These are phyloP conservation scores for Eptesicus fuscus DNA, from an alignment of 2,113 vertebrate genomes.

Conservation along the genomic window DNA sequence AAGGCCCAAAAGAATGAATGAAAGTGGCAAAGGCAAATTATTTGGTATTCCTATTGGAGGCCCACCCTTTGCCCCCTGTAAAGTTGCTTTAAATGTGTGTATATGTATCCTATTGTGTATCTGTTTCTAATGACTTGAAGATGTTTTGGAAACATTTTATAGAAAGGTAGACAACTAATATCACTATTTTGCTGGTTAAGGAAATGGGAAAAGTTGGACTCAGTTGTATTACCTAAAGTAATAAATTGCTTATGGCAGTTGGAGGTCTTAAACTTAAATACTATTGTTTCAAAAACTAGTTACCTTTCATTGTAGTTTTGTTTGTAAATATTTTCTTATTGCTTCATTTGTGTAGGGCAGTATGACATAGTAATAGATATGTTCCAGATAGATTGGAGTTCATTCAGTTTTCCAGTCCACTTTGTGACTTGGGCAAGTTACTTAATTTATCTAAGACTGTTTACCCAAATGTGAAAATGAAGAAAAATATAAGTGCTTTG, in stretches of 20 bases:
- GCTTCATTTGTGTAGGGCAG: not conserved
- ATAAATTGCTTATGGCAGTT: not conserved
- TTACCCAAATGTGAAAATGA: conserved; percentile 28
- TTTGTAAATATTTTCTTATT: conserved; percentile 25
- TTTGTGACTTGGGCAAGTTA: not conserved
- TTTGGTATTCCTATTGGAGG: not conserved
- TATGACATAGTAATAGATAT: not conserved
- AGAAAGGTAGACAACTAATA: not conserved
- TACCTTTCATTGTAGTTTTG: not conserved
- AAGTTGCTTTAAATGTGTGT: not conserved
- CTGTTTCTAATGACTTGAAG: not conserved
- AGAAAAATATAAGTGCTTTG: not conserved
- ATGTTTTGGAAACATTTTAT: conserved; percentile 13
- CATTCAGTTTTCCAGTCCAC: not conserved
- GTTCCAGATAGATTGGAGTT: conserved; percentile 17
- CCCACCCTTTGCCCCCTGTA: not conserved
- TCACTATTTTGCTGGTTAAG: not conserved
- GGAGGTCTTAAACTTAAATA: not conserved
- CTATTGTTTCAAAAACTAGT: not conserved
- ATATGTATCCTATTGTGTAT: not conserved
- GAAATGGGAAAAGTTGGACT: not conserved
- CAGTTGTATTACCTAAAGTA: not conserved
- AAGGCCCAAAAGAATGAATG: not conserved
- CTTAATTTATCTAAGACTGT: not conserved
- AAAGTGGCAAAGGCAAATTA: not conserved